Evolutionary conservation across 2,888 invertebrate species (phyloP), one percentile per base, ranked within the genome.

Genomic region (Mythimna vitellina): DNA sequence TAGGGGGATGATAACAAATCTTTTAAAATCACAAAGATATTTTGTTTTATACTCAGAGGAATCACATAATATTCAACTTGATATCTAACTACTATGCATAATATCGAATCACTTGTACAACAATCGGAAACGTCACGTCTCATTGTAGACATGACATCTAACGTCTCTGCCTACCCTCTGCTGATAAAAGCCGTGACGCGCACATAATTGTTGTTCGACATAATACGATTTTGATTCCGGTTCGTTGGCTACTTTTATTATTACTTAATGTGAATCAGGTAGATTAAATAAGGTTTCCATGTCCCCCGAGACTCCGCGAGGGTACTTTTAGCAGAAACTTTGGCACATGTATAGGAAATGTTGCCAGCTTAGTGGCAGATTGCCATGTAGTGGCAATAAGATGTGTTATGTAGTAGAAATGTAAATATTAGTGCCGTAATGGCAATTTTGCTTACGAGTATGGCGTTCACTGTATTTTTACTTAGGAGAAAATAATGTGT

Each of bases 381-480:
- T 81, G 81, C 81, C 79, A 79, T 76, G 17, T 38, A 74, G 62
- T 62, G 42, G 62, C 67, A 58, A 67, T 71, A 66, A 80, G 65
- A 76, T 65, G 65, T 51, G 65, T 67, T 67, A 81, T 71, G 62
- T 62, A 71, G 77, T 65, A 68, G 67, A 76, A 71, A 81, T 71
- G 77, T 80, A 57, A 78, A 81, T 76, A 76, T 69, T 78, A 80
- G 63, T 70, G 56, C 58, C 65, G 29, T 46, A 58, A 70, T 54
- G 42, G 64, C 53, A 25, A 62, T 58, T 42, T 20, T 66, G n/a
- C 65, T 81, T 25, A 70, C 42, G 70, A 64, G 17, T 62, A 62
- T 54, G 1, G 53, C 42, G n/a, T 7, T 54, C 64, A 20, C 17
- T 66, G 64, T 61, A 29, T 12, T 49, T 46, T 32, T 46, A 7